phyloP scores from a whole-genome alignment of 92 coral and sea anemone species.

The Ricordea florida region DNA sequence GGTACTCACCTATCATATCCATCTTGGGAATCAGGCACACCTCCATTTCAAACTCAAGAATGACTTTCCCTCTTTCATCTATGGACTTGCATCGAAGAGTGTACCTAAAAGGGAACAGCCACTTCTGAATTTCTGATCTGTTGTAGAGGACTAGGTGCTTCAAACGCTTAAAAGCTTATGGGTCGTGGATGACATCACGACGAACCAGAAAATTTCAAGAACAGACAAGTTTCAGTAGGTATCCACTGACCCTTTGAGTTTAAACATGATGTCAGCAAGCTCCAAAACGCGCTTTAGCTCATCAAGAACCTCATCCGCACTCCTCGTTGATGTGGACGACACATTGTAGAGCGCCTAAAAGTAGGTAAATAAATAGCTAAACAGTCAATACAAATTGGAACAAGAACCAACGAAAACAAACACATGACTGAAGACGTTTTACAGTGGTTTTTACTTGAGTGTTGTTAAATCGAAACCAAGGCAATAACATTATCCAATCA shows the following conservation, averaged over 20 bases:
- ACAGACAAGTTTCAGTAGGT: not conserved
- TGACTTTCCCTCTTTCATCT: slow-evolving; percentile 89
- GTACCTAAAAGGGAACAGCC: slow-evolving; percentile 52
- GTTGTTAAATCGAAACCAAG: too few species aligned
- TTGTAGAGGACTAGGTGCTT: not conserved
- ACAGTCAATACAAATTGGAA: too few species aligned
- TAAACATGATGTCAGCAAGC: slow-evolving; percentile 65
- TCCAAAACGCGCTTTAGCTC: slow-evolving; percentile 79
- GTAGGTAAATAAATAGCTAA: not conserved
- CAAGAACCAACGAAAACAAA: too few species aligned
- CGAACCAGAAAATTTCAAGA: not conserved
- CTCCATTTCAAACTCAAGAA: slow-evolving; percentile 96
- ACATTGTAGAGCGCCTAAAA: slow-evolving; percentile 92
- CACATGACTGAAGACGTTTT: too few species aligned
- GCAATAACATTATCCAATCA: too few species aligned
- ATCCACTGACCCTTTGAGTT: slow-evolving; percentile 73
- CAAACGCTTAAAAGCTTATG: too few species aligned
- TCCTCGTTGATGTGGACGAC: slow-evolving; percentile 88
- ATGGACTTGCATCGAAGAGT: slow-evolving; percentile 89
- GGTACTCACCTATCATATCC: slow-evolving; percentile 94
- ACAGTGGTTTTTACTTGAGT: too few species aligned
- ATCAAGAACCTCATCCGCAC: slow-evolving; percentile 90
- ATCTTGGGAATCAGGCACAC: slow-evolving; percentile 91
- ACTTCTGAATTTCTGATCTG: too few species aligned
- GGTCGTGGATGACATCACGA: too few species aligned